A percentile compares a stretch with the other conserved stretches of the same genome.
phyloP scores from a whole-genome alignment of 2,888 invertebrate genomes.

The Polyommatus iphigenia region DNA sequence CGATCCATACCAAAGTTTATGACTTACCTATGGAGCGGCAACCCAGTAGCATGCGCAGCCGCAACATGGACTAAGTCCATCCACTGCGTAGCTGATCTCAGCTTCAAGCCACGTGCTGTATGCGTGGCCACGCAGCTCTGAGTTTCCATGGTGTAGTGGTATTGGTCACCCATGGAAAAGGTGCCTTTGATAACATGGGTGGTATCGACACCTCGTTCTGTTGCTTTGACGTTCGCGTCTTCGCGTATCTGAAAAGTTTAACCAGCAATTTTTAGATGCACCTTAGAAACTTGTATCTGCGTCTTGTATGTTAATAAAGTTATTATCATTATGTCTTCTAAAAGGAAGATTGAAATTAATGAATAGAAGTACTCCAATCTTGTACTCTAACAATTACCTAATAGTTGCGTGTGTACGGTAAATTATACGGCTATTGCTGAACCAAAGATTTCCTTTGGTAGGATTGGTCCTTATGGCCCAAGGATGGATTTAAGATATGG shows the following conservation, averaged over 20 bases:
- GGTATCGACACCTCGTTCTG: constrained; percentile 60
- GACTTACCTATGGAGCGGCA: constrained; percentile 81
- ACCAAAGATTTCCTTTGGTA: too few relatives aligned
- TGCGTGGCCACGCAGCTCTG: constrained; percentile 75
- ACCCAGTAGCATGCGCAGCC: constrained; percentile 73
- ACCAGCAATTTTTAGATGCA: background rate
- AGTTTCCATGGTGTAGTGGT: constrained; percentile 89
- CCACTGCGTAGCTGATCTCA: constrained; percentile 82
- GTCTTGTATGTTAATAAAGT: too few relatives aligned
- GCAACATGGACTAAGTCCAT: constrained; percentile 81
- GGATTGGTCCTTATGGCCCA: too few relatives aligned
- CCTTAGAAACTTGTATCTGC: too few relatives aligned
- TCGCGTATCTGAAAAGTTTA: constrained; percentile 54
- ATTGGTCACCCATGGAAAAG: constrained; percentile 81
- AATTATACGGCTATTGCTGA: too few relatives aligned
- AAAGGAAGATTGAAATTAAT: too few relatives aligned
- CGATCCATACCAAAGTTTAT: background rate
- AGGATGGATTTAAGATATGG: too few relatives aligned
- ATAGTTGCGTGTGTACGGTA: too few relatives aligned
- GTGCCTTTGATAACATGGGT: constrained; percentile 79
- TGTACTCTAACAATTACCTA: too few relatives aligned
- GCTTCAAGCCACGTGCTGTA: constrained; percentile 46
- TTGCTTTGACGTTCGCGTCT: constrained; percentile 56
- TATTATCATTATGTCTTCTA: too few relatives aligned
- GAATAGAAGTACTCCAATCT: too few relatives aligned